Percentiles rank a stretch among this genome's conserved stretches.
phyloP scores from a whole-genome alignment of 2,888 invertebrate genomes.

The Taphrorychus bicolor region DNA sequence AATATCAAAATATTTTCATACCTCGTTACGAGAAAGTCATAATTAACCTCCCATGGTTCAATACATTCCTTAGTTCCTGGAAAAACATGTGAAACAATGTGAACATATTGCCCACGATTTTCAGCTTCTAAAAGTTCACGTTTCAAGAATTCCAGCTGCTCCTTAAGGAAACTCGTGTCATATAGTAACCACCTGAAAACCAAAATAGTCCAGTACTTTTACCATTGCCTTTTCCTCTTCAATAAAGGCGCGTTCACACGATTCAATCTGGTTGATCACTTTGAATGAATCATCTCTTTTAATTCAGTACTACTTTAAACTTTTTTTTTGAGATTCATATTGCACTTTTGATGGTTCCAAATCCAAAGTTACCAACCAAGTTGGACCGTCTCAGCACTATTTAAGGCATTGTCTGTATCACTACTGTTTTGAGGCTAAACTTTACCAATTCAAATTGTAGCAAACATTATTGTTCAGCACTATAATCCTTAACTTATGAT shows the following conservation, averaged over 20 bases:
- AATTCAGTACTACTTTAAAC: too few relatives aligned
- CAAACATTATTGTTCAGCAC: slow-evolving; percentile 83
- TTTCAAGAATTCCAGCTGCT: slow-evolving; percentile 83
- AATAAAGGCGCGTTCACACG: too few relatives aligned
- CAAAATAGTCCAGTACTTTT: too few relatives aligned
- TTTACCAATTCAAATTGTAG: slow-evolving; percentile 74
- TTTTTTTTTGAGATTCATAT: too few relatives aligned
- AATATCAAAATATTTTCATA: too few relatives aligned
- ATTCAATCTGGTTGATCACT: too few relatives aligned
- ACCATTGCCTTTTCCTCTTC: too few relatives aligned
- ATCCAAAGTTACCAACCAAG: background rate
- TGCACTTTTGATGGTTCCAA: too few relatives aligned
- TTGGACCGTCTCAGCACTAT: too few relatives aligned
- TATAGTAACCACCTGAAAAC: slow-evolving; percentile 52
- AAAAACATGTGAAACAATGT: slow-evolving; percentile 85
- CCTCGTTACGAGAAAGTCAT: slow-evolving; percentile 70
- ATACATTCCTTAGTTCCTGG: slow-evolving; percentile 75
- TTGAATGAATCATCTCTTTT: too few relatives aligned
- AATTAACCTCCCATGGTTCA: slow-evolving; percentile 73
- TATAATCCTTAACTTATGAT: slow-evolving; percentile 74
- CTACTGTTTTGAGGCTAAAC: too few relatives aligned
- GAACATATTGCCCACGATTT: slow-evolving; percentile 73
- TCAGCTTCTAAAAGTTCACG: slow-evolving; percentile 58
- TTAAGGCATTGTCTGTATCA: too few relatives aligned
- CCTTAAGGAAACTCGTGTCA: slow-evolving; percentile 73